Evolutionary conservation across 2,113 vertebrate species (phyloP), one percentile per base, ranked within the genome.

Genomic region (Indicator maculatus): DNA sequence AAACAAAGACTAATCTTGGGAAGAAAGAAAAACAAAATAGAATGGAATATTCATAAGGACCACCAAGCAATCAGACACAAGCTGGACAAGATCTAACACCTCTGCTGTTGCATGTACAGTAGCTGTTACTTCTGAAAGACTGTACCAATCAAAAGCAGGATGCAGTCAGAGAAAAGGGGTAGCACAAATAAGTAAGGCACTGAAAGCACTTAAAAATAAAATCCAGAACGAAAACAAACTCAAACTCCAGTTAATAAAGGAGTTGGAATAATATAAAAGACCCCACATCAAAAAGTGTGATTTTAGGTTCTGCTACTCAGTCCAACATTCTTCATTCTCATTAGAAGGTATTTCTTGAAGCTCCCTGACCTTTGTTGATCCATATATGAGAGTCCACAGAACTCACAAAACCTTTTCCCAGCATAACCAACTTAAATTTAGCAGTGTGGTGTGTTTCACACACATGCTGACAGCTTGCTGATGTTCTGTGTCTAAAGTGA

Each of bases 341-440:
- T 55, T 45, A 79, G 47, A 82, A 52, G 3, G n/a, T 65, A n/a
- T 44, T 88, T 52, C 1, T 1, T 71, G 58, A 24, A 75, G 66
- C 26, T 82, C 78, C 60, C 52, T 50, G 31, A 61, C n/a, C 7
- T 44, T 50, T 18, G 8, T 59, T 71, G 33, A 65, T 73, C 14
- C 31, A 4, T 27, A 0, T 58, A 8, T 69, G 6, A 13, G n/a
- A 72, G 8, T 66, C n/a, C 52, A 41, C 10, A 64, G 52, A 84
- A 80, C 27, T 85, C 31, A 11, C 3, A 38, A 58, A 91, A 23
- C 17, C 28, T 59, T 74, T 77, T 33, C 12, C 16, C 31, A 83
- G 52, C 0, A 0, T 38, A 36, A 93, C 24, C 2, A 17, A 41
- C 30, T 61, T 50, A 6, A 39, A 23, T 38, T 26, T 39, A 56